Evolutionary conservation across 1,140 invertebrate species (phyloP), one percentile per base, ranked within the genome.

Genomic region (Choristoneura fumiferana): DNA sequence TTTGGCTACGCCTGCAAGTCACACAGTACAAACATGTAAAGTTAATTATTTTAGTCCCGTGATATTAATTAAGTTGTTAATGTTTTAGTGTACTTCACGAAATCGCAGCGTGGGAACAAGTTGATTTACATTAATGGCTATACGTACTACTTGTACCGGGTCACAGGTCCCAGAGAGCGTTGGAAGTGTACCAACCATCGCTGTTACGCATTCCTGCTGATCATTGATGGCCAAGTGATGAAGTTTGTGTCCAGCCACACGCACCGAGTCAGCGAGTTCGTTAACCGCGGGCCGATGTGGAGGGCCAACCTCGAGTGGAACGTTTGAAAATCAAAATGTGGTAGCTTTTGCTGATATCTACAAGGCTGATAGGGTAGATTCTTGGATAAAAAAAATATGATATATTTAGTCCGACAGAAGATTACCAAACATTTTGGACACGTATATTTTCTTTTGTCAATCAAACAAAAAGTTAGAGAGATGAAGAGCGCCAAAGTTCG

Each of bases 81-180:
- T n/a, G n/a, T 49, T 49, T 49, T 18, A 49, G 43, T 49, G 43
- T 49, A 29, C 18, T 49, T 22, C 17, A 49, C 17, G 17, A 49
- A 29, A 49, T 49, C 43, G 2, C 43, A 22, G 22, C 43, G 43
- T 14, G 43, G 43, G 9, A 49, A 49, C 43, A 49, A 49, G n/a
- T n/a, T 49, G 43, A 49, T 49, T n/a, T 49, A 49, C 43, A 49
- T 49, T 10, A 18, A 49, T 10, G 18, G 43, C 43, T 49, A 29
- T 17, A 49, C 43, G 12, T 29, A 49, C 18, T 49, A 29, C 18
- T 22, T 15, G 2, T 49, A 49, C 8, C 43, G 43, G 9, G 43
- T 29, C 0, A 22, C 9, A 1, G 43, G 43, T 10, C 15, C 10
- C 4, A 43, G 17, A 14, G 39, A 43, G 39, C 14, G 39, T 8